Conservation (phyloP, 2,797 vertebrate species). For the Hafferia zeledoni region DNA sequence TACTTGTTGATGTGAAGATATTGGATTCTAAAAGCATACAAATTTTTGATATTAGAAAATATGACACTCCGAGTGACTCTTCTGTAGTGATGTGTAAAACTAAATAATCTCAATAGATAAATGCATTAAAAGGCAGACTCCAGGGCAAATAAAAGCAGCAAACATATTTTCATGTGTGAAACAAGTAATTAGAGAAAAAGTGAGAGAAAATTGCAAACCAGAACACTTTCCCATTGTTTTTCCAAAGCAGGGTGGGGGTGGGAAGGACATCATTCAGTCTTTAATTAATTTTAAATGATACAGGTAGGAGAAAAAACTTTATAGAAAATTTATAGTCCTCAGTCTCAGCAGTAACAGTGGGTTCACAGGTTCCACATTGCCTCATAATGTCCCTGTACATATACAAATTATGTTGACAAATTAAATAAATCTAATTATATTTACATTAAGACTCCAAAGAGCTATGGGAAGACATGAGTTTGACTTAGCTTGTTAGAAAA, state of each 20-base stretch:
- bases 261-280: background rate
- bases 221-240: background rate
- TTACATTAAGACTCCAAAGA: slow-evolving; percentile 48
- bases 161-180: slow-evolving; percentile 56
- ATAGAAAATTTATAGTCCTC: slow-evolving; percentile 21
- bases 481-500: slow-evolving; percentile 38
- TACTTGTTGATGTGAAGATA: slow-evolving; percentile 44
- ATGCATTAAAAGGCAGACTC: slow-evolving; percentile 38
- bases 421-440: slow-evolving; percentile 37
- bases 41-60: slow-evolving; percentile 45
- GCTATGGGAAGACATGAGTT: background rate
- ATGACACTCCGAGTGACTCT: slow-evolving; percentile 2
- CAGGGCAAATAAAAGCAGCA: slow-evolving; percentile 29
- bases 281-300: background rate
- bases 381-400: slow-evolving; percentile 35
- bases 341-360: background rate
- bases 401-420: slow-evolving; percentile 50
- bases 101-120: slow-evolving; percentile 43
- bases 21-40: slow-evolving; percentile 22
- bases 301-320: slow-evolving; percentile 10
- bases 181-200: slow-evolving; percentile 52
- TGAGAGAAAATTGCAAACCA: slow-evolving; percentile 35
- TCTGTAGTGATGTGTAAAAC: slow-evolving; percentile 35
- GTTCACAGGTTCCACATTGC: slow-evolving; percentile 30
- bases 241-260: background rate